Evolutionary conservation across 2,113 vertebrate genomes (phyloP).

Genomic region (Brevimyrus niger): DNA sequence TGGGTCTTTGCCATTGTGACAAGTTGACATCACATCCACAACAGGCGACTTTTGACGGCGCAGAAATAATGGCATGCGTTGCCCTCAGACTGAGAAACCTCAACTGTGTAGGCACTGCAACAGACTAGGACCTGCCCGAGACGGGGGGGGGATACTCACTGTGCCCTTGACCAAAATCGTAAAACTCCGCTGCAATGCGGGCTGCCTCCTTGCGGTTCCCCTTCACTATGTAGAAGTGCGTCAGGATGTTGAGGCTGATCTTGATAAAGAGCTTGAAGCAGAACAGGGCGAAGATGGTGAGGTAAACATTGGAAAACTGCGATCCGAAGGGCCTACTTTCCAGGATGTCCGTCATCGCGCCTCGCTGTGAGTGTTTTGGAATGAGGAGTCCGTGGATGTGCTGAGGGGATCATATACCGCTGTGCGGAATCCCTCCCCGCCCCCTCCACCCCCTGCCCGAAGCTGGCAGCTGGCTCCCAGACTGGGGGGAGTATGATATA

Average conservation of each 20-base stretch:
- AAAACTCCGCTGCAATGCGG: conserved; percentile 79
- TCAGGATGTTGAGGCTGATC: conserved; percentile 81
- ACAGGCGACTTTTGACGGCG: not conserved
- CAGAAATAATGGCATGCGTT: not conserved
- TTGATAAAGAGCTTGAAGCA: conserved; percentile 85
- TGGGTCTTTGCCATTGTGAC: not conserved
- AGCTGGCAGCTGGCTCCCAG: conserved; percentile 69
- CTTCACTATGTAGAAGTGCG: conserved; percentile 83
- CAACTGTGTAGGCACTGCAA: not conserved
- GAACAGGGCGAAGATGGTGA: conserved; percentile 81
- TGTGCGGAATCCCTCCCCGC: conserved; percentile 51
- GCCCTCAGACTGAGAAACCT: not conserved
- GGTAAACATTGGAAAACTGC: conserved; percentile 76
- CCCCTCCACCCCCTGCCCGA: conserved; percentile 56
- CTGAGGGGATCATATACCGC: conserved; percentile 66
- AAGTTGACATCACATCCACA: not conserved
- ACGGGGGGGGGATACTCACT: conserved; percentile 49
- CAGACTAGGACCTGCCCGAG: not conserved
- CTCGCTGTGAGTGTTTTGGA: conserved; percentile 55
- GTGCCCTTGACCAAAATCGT: conserved; percentile 74
- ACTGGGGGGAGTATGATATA: conserved; percentile 51
- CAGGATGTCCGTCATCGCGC: conserved; percentile 73
- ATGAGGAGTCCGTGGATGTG: conserved; percentile 53
- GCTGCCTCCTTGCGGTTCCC: conserved; percentile 82
- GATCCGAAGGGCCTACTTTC: conserved; percentile 73